These are phyloP conservation scores for Lasioglossum vierecki DNA, from an alignment of 2,888 invertebrate genomes.

Conservation along the genomic window DNA sequence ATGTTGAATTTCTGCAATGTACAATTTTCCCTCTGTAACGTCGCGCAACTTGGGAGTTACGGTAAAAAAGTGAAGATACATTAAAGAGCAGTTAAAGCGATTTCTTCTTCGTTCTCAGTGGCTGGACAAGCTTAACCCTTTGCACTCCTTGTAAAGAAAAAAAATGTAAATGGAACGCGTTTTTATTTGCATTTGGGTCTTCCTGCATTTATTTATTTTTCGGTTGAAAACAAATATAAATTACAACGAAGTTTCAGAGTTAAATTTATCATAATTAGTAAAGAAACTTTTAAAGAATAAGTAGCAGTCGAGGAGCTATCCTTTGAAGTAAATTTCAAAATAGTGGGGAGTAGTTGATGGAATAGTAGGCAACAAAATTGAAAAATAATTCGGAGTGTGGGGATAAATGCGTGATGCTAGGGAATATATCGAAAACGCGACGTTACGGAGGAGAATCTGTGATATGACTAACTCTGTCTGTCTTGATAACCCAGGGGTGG, in stretches of 20 bases:
- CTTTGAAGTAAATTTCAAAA: too few relatives aligned
- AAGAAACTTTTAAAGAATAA: too few relatives aligned
- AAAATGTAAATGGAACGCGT: too few relatives aligned
- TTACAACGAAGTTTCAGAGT: too few relatives aligned
- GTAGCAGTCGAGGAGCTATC: too few relatives aligned
- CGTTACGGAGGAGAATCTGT: neutral
- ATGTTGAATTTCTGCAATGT: neutral
- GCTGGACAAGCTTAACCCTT: neutral
- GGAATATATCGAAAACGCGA: neutral
- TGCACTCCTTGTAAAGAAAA: neutral
- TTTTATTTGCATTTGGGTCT: too few relatives aligned
- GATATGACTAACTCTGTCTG: conserved; percentile 14
- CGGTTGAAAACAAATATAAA: too few relatives aligned
- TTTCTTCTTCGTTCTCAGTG: neutral
- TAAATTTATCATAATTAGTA: too few relatives aligned
- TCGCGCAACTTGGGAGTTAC: neutral
- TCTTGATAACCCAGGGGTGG: conserved; percentile 44
- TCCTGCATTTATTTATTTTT: too few relatives aligned
- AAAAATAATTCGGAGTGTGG: neutral
- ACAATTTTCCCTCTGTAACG: neutral
- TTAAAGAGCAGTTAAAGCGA: neutral
- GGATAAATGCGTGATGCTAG: neutral
- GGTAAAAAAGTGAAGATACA: neutral
- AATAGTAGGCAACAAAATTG: too few relatives aligned
- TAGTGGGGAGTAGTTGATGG: too few relatives aligned